Percentiles rank a stretch among this genome's conserved stretches.
Conservation (phyloP, 2,113 vertebrate genomes). For the Psammodynastes pulverulentus region DNA sequence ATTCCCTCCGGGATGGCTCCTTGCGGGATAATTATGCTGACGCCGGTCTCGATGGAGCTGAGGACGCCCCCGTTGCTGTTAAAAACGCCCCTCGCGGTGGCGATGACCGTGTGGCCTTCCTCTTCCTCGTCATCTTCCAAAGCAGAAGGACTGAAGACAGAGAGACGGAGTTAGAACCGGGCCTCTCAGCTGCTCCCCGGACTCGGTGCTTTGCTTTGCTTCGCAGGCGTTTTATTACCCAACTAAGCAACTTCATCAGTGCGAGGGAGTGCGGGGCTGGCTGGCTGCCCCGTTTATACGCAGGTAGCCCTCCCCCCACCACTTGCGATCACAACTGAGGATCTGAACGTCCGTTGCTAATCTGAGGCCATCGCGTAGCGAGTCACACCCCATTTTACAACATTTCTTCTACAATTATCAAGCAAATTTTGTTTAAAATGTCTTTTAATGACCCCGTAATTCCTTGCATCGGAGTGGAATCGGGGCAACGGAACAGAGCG, state of each 20-base stretch:
- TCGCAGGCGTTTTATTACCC: not conserved
- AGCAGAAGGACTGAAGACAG: conserved; percentile 82
- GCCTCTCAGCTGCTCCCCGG: no score
- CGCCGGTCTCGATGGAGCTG: conserved; percentile 97
- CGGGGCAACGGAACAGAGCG: no score
- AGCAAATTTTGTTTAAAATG: no score
- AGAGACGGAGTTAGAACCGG: not conserved
- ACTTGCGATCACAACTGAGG: no score
- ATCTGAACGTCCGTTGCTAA: no score
- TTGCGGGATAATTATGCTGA: conserved; percentile 98
- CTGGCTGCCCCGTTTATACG: not conserved
- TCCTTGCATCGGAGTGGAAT: no score
- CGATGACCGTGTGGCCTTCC: conserved; percentile 95
- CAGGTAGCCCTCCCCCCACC: not conserved
- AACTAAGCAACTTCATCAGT: not conserved
- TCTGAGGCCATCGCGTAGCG: no score
- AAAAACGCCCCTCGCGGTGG: conserved; percentile 93
- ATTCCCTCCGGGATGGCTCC: conserved; percentile 94
- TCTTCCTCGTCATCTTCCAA: conserved; percentile 95
- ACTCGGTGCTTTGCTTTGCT: not conserved
- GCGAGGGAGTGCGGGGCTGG: not conserved
- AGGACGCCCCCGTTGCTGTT: conserved; percentile 95
- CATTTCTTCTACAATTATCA: no score
- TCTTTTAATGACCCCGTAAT: no score
- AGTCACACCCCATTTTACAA: no score